Base-by-base conservation (phyloP, 2,797 vertebrate genomes). In the Melanotaenia pygmaea region DNA sequence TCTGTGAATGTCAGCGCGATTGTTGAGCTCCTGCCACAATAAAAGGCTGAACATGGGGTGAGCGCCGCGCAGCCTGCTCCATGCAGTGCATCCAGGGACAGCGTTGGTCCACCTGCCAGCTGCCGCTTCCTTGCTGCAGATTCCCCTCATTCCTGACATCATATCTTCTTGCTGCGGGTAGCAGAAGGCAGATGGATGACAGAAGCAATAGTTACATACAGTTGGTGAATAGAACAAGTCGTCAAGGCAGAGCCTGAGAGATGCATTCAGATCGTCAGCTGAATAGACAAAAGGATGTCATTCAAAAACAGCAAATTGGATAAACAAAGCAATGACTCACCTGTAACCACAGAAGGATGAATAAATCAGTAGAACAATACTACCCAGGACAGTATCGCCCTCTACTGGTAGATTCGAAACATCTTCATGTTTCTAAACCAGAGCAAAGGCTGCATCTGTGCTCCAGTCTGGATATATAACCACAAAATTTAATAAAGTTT, bases 81-180 rank as follows among this genome's bases (percentile, higher is more conserved):
- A 74, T 54, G 71, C 72, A 37, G 61, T 87, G 83, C 85, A 77
- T 84, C 72, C 51, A 77, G 85, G 89, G 89, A 82, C 77, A 80
- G 35, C 5, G 56, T 38, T 12, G 65, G 81, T 85, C 84, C 90
- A 91, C 91, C 86, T 88, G 89, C 84, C 93, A 91, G 81, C 89
- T 90, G 88, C 88, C 90, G 87, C 85, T 85, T 87, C 77, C n/a
- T n/a, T 85, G 84, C 86, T 92, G 88, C 89, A 82, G 90, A 94
- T 95, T 94, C 89, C 85, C 86, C 66, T 90, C 91, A 91, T 95
- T 93, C 88, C 87, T 85, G 79, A 76, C 75, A 69, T 38, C 67
- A 40, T 62, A 63, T 35, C 69, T 67, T 7, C 0, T 20, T 30
- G 20, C 22, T 30, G 57, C 9, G 56, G 60, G n/a, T 22, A 14